phyloP scores from a whole-genome alignment of 2,888 invertebrate genomes.

The Xanthorhoe designata region DNA sequence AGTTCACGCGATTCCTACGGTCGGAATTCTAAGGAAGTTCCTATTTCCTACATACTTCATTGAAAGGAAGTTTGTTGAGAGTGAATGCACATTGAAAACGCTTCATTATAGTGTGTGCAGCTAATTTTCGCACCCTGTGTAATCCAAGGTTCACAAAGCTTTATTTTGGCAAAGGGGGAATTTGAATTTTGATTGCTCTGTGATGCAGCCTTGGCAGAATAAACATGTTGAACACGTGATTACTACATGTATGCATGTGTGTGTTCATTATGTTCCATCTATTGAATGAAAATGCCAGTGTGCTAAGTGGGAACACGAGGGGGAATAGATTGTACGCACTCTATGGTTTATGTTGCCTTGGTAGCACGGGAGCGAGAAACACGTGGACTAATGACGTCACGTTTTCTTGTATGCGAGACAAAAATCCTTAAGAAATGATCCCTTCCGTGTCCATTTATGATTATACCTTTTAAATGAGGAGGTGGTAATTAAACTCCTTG shows the following conservation, averaged over 20 bases:
- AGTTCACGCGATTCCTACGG: conserved; percentile 45
- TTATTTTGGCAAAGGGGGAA: neutral
- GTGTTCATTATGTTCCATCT: conserved; percentile 3
- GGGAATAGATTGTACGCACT: conserved; percentile 25
- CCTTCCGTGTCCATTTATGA: neutral
- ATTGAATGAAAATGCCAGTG: conserved; percentile 15
- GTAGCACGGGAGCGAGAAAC: conserved; percentile 33
- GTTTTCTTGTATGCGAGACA: conserved; percentile 2
- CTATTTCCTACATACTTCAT: conserved; percentile 22
- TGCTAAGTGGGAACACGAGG: conserved; percentile 7
- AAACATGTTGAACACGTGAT: conserved; percentile 12
- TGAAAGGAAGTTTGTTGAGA: conserved; percentile 22
- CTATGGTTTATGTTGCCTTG: conserved; percentile 31
- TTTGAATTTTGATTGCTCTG: conserved; percentile 5
- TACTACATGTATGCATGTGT: conserved; percentile 1
- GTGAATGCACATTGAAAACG: conserved; percentile 11
- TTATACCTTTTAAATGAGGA: neutral
- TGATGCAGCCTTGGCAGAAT: conserved; percentile 6
- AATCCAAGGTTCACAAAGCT: neutral
- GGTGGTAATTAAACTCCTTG: conserved; percentile 1
- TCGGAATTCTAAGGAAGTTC: conserved; percentile 13
- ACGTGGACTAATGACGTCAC: conserved; percentile 40
- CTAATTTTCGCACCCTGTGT: neutral
- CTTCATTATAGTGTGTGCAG: neutral
- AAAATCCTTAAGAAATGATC: conserved; percentile 1